Base-by-base conservation (phyloP, 2,113 vertebrate genomes). In the Phoxinus phoxinus region DNA sequence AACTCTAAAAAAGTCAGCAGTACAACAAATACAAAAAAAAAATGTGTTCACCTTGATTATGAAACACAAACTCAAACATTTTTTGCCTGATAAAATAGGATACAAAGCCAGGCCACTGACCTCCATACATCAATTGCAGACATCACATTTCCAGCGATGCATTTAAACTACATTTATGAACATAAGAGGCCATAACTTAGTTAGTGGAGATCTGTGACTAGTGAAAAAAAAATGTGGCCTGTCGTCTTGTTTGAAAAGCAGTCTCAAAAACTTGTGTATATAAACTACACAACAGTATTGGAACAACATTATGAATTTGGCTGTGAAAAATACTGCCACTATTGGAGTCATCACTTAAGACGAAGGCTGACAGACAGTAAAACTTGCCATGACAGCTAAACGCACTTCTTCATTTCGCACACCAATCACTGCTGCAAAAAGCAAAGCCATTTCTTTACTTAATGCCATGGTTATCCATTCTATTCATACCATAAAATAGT, bases 1-100 rank as follows among this genome's bases (percentile, higher is more conserved):
- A 46, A 83, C 44, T 69, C 15, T 58, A 5, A n/a, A 83, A 25
- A 56, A 48, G n/a, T 44, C 48, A 86, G 41, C 69, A 63, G 85
- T 67, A 76, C 69, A 63, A 81, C 7, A 44, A 51, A 37, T 12
- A 35, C 3, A 21, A n/a, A 8, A 3, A 58, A 51, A 80, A 3
- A 78, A 59, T 15, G 11, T 65, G 58, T 72, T 27, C 59, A 32
- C 6, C 35, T 27, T 44, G 53, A 9, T 44, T 23, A 23, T 56
- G 51, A 61, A 58, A 37, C 35, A 80, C 35, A 59, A 58, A 23
- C 51, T 37, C 3, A 79, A 19, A 69, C 3, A n/a, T 8, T 5
- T 27, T 9, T 58, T 25, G 37, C 25, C 2, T 80, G 23, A 61
- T 41, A 17, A 63, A 15, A 63, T n/a, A 27, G 6, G 35, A 80